Conservation (phyloP, 2,113 vertebrate species). For the Aspidoscelis tigris region DNA sequence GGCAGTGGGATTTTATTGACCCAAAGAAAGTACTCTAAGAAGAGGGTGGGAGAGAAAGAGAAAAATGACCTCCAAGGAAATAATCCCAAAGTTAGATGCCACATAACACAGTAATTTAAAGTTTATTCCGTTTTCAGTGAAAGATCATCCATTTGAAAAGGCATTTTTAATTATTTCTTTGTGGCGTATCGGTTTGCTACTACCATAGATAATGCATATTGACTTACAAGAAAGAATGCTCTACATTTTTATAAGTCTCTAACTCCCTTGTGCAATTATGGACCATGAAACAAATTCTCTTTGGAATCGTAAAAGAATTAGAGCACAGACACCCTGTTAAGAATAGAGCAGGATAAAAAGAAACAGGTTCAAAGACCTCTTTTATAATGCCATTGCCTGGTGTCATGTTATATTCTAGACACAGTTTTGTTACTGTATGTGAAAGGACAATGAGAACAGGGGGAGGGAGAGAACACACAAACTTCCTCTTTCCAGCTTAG, state of each 20-base stretch:
- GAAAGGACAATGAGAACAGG: conserved; percentile 66
- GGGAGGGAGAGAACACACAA: conserved; percentile 15
- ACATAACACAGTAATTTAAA: conserved; percentile 39
- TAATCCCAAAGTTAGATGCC: neutral
- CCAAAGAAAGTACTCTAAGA: neutral
- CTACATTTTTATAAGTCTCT: conserved; percentile 64
- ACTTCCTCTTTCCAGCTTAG: neutral
- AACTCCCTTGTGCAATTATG: conserved; percentile 70
- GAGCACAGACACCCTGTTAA: conserved; percentile 67
- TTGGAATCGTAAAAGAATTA: conserved; percentile 72
- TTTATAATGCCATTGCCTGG: conserved; percentile 64
- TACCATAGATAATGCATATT: conserved; percentile 62
- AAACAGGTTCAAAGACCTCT: conserved; percentile 66
- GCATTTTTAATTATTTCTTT: conserved; percentile 55
- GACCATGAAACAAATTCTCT: conserved; percentile 72
- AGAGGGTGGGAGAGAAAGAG: neutral
- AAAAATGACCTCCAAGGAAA: neutral
- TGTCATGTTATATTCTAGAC: conserved; percentile 64
- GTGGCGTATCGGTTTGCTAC: conserved; percentile 34
- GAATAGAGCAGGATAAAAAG: conserved; percentile 68
- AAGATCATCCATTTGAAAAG: conserved; percentile 39
- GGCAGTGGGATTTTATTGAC: neutral
- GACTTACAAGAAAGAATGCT: conserved; percentile 49
- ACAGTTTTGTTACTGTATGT: conserved; percentile 37
- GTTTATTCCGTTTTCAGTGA: conserved; percentile 27